Percentiles rank a stretch among this genome's conserved stretches.
These are phyloP conservation scores for Branchipolynoe longqiensis DNA, from an alignment of 2,888 invertebrate genomes.

Conservation along the genomic window DNA sequence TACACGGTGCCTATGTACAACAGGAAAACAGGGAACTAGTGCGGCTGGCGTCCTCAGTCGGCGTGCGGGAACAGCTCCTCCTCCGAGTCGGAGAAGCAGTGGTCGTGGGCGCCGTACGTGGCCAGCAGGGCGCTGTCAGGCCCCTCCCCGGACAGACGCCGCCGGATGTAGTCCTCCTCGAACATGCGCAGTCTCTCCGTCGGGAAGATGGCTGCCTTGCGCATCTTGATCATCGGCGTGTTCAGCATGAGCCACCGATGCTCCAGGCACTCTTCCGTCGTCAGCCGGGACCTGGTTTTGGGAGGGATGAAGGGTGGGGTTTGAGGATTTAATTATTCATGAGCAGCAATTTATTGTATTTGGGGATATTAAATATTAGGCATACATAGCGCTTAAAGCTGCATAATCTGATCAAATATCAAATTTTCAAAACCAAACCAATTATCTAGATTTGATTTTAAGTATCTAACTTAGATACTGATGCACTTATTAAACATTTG, in stretches of 20 bases:
- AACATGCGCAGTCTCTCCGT: conserved; percentile 84
- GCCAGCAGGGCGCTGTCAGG: conserved; percentile 46
- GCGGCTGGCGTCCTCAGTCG: conserved; percentile 5
- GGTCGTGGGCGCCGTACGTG: conserved; percentile 52
- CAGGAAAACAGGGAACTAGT: too few species aligned
- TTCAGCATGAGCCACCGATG: conserved; percentile 97
- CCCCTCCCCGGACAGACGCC: conserved; percentile 82
- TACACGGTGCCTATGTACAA: background rate
- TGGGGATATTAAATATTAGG: too few species aligned
- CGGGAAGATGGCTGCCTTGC: conserved; percentile 93
- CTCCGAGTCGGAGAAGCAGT: conserved; percentile 60
- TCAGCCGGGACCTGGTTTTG: conserved; percentile 96
- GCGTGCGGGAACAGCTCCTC: conserved; percentile 57
- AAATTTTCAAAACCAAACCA: too few species aligned
- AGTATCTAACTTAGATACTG: too few species aligned
- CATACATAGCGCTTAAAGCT: too few species aligned
- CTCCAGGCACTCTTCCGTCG: conserved; percentile 96
- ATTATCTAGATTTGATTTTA: too few species aligned
- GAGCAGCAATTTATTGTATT: too few species aligned
- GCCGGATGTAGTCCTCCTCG: conserved; percentile 90
- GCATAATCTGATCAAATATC: too few species aligned
- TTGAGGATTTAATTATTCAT: too few species aligned
- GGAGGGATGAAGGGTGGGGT: conserved; percentile 73
- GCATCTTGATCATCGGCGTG: conserved; percentile 95
- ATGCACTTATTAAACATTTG: too few species aligned